These are phyloP conservation scores for Coelopa frigida DNA, from an alignment of 1,140 invertebrate species.

Conservation along the genomic window DNA sequence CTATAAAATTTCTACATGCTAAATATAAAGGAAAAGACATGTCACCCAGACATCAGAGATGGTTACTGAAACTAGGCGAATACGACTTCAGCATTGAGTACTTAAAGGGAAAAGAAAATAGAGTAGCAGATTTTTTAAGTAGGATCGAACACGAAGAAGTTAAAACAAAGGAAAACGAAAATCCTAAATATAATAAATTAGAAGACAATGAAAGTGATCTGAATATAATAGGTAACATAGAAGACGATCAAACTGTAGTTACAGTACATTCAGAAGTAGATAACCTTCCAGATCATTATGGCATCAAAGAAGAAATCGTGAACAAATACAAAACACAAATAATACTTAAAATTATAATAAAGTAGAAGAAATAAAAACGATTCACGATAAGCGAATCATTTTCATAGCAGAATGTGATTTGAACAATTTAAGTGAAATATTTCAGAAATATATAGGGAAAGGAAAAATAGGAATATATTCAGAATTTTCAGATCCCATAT, in stretches of 20 bases:
- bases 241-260: background rate
- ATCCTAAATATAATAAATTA: background rate
- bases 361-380: background rate
- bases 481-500: conserved; percentile 9
- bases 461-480: conserved; percentile 17
- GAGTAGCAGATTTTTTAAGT: background rate
- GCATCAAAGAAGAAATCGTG: conserved; percentile 2
- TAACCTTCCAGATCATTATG: background rate
- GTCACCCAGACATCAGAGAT: background rate
- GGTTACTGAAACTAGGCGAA: background rate
- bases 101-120: background rate
- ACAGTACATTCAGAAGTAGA: background rate
- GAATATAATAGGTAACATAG: background rate
- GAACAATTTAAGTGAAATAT: conserved; percentile 1
- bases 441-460: conserved; percentile 4
- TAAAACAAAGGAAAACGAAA: background rate
- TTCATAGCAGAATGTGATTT: conserved; percentile 5
- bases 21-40: background rate
- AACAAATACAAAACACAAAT: conserved; percentile 11
- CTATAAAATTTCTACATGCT: background rate
- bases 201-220: background rate
- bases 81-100: background rate
- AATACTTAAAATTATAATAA: conserved; percentile 9
- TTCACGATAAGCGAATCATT: conserved; percentile 1
- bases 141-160: background rate